phyloP scores from a whole-genome alignment of 2,888 invertebrate genomes.

The Suillia variegata region DNA sequence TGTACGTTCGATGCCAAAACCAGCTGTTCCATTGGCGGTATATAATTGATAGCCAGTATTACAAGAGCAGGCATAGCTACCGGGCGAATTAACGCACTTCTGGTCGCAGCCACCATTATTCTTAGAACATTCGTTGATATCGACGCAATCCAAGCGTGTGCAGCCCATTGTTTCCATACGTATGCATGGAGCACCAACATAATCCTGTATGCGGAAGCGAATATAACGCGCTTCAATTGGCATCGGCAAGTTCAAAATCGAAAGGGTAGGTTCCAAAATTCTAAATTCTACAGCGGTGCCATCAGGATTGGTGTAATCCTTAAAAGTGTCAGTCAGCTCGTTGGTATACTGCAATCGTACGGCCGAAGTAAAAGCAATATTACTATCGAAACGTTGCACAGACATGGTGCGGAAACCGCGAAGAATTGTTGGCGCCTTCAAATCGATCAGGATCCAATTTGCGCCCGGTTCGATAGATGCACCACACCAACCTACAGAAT shows the following conservation, averaged over 20 bases:
- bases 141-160: conserved; percentile 84
- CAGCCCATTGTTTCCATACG: conserved; percentile 93
- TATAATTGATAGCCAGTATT: conserved; percentile 92
- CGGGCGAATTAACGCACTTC: conserved; percentile 89
- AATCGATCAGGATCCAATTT: conserved; percentile 87
- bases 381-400: conserved; percentile 80
- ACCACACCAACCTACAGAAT: conserved; percentile 90
- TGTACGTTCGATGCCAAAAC: conserved; percentile 76
- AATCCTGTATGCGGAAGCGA: conserved; percentile 85
- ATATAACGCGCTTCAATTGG: conserved; percentile 90
- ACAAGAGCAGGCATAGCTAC: conserved; percentile 86
- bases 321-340: conserved; percentile 85
- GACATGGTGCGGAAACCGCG: conserved; percentile 91
- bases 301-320: conserved; percentile 90
- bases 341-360: conserved; percentile 86
- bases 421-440: conserved; percentile 86
- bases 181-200: conserved; percentile 85
- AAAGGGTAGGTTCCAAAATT: conserved; percentile 87
- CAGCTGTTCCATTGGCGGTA: conserved; percentile 86
- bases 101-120: conserved; percentile 93
- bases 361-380: conserved; percentile 86
- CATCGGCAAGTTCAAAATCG: conserved; percentile 85
- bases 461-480: conserved; percentile 82
- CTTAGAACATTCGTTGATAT: conserved; percentile 84
- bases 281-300: conserved; percentile 92